Percentiles rank a stretch among this genome's conserved stretches.
Evolutionary conservation across 2,797 vertebrate species (phyloP).

Genomic region (Melanotaenia parkinsoni): DNA sequence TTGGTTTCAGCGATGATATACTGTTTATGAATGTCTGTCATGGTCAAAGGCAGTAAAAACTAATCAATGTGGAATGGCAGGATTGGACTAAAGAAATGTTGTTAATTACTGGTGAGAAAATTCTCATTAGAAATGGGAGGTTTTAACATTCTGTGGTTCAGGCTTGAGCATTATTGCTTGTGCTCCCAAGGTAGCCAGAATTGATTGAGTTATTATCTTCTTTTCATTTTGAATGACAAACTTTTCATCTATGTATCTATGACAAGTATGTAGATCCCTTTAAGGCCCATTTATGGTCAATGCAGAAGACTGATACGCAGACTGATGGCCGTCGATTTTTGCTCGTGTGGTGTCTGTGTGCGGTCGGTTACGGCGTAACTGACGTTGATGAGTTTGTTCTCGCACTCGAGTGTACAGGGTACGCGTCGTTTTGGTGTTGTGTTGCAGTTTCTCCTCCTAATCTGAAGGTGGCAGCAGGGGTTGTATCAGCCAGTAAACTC

Average conservation of each 20-base stretch:
- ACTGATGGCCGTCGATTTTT: too few species aligned
- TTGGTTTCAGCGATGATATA: background rate
- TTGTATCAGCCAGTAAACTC: too few species aligned
- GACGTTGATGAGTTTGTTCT: too few species aligned
- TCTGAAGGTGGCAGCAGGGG: too few species aligned
- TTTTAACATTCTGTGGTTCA: background rate
- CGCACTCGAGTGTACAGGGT: too few species aligned
- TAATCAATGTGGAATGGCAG: background rate
- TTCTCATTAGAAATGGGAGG: slow-evolving; percentile 8
- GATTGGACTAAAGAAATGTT: background rate
- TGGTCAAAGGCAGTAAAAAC: background rate
- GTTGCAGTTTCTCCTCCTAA: too few species aligned
- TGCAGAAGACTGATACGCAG: too few species aligned
- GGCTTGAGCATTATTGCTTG: background rate
- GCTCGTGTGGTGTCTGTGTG: too few species aligned
- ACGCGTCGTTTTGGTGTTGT: too few species aligned
- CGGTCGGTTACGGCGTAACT: too few species aligned
- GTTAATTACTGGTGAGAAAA: slow-evolving; percentile 12
- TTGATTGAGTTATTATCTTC: background rate
- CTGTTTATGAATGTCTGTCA: slow-evolving; percentile 7
- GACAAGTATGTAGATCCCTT: too few species aligned
- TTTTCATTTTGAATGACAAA: slow-evolving; percentile 5
- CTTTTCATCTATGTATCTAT: background rate
- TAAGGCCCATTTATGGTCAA: too few species aligned
- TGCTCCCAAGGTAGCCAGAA: background rate